A percentile compares a stretch with the other conserved stretches of the same genome.
These are phyloP conservation scores for Budorcas taxicolor DNA, from an alignment of 2,113 vertebrate species.

Conservation along the genomic window DNA sequence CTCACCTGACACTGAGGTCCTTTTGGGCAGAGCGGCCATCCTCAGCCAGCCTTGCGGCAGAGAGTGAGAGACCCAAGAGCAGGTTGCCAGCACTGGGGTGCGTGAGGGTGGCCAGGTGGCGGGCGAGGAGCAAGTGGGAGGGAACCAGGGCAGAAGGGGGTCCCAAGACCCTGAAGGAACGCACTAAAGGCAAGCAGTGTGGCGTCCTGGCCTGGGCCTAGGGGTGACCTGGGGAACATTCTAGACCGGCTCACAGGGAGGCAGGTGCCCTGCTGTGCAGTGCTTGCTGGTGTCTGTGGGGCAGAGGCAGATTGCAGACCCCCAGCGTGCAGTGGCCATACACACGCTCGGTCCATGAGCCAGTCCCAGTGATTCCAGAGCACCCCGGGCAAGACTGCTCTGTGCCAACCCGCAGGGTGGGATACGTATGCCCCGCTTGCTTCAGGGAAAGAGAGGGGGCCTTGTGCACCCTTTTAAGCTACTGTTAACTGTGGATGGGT, in stretches of 20 bases:
- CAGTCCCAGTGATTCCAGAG: neutral
- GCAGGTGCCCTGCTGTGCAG: neutral
- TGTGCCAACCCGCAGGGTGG: neutral
- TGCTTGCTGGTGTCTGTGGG: neutral
- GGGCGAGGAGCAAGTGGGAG: neutral
- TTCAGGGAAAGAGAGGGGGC: neutral
- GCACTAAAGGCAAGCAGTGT: neutral
- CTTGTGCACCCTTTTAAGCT: neutral
- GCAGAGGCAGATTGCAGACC: neutral
- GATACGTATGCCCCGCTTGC: neutral
- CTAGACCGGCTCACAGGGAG: neutral
- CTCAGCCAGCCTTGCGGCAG: accelerated
- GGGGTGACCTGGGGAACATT: neutral
- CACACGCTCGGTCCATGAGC: accelerated
- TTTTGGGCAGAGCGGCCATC: neutral
- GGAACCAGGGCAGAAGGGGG: neutral
- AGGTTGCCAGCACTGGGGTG: neutral
- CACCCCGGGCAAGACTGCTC: neutral
- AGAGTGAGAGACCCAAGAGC: neutral
- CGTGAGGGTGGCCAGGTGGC: neutral
- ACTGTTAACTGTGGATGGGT: neutral
- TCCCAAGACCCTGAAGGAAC: accelerated
- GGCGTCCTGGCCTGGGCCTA: neutral
- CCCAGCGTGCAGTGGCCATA: accelerated
- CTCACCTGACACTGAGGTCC: neutral